A percentile compares a stretch with the other conserved stretches of the same genome.
Evolutionary conservation across 2,797 vertebrate genomes (phyloP).

Genomic region (Avahi laniger): DNA sequence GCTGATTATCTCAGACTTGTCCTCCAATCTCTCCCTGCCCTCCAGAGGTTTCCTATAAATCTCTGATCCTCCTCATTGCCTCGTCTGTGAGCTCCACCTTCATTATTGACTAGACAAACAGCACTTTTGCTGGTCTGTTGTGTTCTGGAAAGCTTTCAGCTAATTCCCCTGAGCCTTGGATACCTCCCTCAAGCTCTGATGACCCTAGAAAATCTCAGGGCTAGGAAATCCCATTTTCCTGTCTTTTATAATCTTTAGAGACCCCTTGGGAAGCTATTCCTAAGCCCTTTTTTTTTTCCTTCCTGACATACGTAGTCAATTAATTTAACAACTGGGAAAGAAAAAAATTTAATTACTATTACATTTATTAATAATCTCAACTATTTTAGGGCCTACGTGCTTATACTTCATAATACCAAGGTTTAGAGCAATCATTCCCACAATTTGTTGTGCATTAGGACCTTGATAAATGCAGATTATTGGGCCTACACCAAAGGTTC

Average conservation of each 20-base stretch:
- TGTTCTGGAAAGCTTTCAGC: conserved; percentile 26
- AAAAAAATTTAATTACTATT: conserved; percentile 33
- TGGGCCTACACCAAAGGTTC: background rate
- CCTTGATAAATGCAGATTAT: background rate
- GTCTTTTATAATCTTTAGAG: background rate
- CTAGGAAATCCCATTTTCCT: background rate
- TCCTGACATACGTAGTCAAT: background rate
- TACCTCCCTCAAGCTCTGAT: background rate
- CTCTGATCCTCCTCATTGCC: background rate
- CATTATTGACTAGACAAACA: background rate
- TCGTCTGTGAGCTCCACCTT: background rate
- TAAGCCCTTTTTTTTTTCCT: background rate
- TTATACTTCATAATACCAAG: background rate
- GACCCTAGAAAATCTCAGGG: background rate
- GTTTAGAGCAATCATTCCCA: background rate
- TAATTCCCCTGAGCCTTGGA: background rate
- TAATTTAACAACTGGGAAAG: conserved; percentile 10
- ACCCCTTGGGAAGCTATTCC: background rate
- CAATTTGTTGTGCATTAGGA: background rate
- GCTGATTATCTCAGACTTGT: background rate
- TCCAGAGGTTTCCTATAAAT: background rate
- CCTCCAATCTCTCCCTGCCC: background rate
- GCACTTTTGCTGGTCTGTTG: background rate
- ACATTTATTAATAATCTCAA: background rate
- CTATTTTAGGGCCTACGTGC: background rate